Evolutionary conservation across 2,113 vertebrate genomes (phyloP).

Genomic region (Apteryx mantelli): DNA sequence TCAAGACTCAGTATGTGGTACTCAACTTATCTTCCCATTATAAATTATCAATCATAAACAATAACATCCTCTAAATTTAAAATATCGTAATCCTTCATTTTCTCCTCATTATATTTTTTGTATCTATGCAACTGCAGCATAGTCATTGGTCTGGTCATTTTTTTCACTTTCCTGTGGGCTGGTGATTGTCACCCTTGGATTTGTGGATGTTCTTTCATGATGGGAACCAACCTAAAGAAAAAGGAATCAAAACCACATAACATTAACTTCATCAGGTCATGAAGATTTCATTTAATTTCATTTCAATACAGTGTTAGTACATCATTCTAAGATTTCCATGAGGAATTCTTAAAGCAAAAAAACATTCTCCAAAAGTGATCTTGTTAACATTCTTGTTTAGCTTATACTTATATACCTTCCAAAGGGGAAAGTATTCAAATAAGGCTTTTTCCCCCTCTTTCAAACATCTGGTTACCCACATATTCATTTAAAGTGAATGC

Average conservation of each 20-base stretch:
- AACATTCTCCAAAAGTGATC: not conserved
- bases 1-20: not conserved
- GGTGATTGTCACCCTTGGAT: slow-evolving; percentile 77
- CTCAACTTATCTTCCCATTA: not conserved
- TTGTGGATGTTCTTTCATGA: slow-evolving; percentile 50
- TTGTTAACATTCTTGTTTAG: not conserved
- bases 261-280: not conserved
- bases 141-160: slow-evolving; percentile 66
- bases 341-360: not conserved
- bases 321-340: not conserved
- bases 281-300: not conserved
- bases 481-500: not conserved
- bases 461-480: not conserved
- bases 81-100: slow-evolving; percentile 35
- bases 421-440: not conserved
- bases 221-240: slow-evolving; percentile 55
- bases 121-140: slow-evolving; percentile 67
- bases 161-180: slow-evolving; percentile 77
- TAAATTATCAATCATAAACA: slow-evolving; percentile 10
- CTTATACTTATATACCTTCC: not conserved
- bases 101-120: not conserved
- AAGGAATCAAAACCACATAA: not conserved
- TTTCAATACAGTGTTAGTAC: not conserved
- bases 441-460: not conserved
- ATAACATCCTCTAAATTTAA: not conserved